Evolutionary conservation across 2,888 invertebrate genomes (phyloP), one percentile per base, ranked within the genome.

Genomic region (Agrotis exclamationis): DNA sequence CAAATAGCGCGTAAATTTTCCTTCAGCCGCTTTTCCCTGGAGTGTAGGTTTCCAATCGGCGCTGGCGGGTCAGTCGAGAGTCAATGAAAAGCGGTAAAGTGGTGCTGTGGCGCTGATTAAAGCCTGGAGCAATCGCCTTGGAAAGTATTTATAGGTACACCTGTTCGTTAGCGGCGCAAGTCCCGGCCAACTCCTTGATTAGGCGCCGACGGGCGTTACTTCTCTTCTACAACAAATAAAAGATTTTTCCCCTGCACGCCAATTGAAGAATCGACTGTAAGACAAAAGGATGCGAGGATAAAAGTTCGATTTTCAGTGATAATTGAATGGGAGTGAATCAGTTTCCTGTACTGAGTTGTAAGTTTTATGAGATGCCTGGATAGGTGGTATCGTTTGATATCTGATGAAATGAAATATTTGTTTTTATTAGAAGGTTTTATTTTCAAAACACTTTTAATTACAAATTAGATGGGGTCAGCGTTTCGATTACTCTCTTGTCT

Each of bases 131-230:
- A 95, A 96, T 96, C 94, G 93, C 94, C 93, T 90, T 93, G 94
- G 93, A 94, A 95, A 95, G 95, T 96, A 96, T 96, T 96, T 96
- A 96, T 96, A 95, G 95, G 95, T 95, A 94, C 95, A 96, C 95
- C 95, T 96, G 96, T 95, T 96, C 96, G 96, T 96, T 96, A 96
- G 95, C 91, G 91, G 93, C 93, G 90, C 93, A 89, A 93, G 93
- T 91, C 92, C 91, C 92, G 90, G 96, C 95, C 95, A 96, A 96
- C 94, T 96, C 93, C 95, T 95, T 96, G 96, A 96, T 96, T 96
- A 95, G 95, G 95, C 93, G 95, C 95, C 94, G 90, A 91, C 94
- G 95, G 93, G 93, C 94, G 94, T 93, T 93, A 92, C 93, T 93
- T 90, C 92, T 92, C 90, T 90, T 90, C 93, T 90, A 92, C 92